Conservation (phyloP, 1,140 invertebrate genomes). For the Drosophila triauraria region DNA sequence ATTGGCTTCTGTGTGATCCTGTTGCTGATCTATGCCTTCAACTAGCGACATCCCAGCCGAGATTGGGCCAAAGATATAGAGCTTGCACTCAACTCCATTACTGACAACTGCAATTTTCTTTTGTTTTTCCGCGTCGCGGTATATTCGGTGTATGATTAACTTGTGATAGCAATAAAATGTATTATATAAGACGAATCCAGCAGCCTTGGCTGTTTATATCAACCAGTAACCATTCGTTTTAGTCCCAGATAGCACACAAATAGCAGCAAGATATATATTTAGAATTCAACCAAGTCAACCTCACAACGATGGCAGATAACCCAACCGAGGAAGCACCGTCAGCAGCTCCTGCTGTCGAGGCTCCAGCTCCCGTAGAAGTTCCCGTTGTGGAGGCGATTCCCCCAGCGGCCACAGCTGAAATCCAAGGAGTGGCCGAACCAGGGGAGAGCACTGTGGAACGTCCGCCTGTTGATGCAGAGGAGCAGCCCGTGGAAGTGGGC, state of each 20-base stretch:
- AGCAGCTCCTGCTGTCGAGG: background rate
- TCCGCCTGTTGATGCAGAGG: background rate
- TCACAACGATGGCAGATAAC: slow-evolving; percentile 17
- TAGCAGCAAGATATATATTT: background rate
- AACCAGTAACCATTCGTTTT: background rate
- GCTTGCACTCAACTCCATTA: slow-evolving; percentile 34
- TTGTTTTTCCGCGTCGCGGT: slow-evolving; percentile 53
- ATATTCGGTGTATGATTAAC: slow-evolving; percentile 71
- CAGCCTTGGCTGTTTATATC: background rate
- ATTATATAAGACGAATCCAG: slow-evolving; percentile 41
- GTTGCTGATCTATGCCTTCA: slow-evolving; percentile 93
- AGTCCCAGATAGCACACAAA: slow-evolving; percentile 4
- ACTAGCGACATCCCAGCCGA: slow-evolving; percentile 38
- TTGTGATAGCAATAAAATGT: slow-evolving; percentile 80
- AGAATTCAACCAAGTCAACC: background rate
- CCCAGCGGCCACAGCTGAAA: background rate
- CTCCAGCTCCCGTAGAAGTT: background rate
- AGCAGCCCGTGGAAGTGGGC: background rate
- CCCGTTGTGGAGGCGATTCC: background rate
- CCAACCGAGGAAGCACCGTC: slow-evolving; percentile 1
- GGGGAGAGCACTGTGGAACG: background rate
- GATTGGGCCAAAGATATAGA: slow-evolving; percentile 60
- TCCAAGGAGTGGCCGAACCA: background rate
- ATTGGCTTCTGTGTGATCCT: slow-evolving; percentile 95
- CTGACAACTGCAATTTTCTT: slow-evolving; percentile 45